A percentile compares a stretch with the other conserved stretches of the same genome.
phyloP scores from a whole-genome alignment of 1,140 invertebrate genomes.

The Calliphora vicina region DNA sequence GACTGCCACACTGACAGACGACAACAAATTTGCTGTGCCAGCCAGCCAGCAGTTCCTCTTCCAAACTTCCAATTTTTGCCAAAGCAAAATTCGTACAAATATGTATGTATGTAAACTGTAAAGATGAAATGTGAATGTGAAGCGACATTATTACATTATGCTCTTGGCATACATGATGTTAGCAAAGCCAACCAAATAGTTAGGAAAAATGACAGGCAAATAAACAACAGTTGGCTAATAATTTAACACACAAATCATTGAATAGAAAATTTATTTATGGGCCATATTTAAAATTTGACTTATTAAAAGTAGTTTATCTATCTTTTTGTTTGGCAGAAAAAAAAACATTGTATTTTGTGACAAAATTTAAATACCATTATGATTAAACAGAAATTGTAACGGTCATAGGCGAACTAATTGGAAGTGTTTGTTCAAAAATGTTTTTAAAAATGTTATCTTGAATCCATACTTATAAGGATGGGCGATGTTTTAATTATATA shows the following conservation, averaged over 20 bases:
- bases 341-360: no score
- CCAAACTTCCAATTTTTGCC: background rate
- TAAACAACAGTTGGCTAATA: no score
- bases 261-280: background rate
- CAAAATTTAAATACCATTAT: no score
- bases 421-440: no score
- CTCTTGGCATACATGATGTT: background rate
- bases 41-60: background rate
- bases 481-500: no score
- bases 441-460: no score
- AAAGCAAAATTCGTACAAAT: background rate
- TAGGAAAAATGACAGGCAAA: no score
- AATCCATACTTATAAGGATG: no score
- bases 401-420: no score
- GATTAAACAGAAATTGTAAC: no score
- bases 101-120: background rate
- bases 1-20: slow-evolving; percentile 30
- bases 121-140: slow-evolving; percentile 4
- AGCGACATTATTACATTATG: background rate
- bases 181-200: no score
- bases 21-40: slow-evolving; percentile 27
- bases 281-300: background rate
- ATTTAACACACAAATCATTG: background rate
- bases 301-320: background rate
- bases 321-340: no score